These are phyloP conservation scores for Phrynocephalus versicolor DNA, from an alignment of 2,113 vertebrate species.

Conservation along the genomic window DNA sequence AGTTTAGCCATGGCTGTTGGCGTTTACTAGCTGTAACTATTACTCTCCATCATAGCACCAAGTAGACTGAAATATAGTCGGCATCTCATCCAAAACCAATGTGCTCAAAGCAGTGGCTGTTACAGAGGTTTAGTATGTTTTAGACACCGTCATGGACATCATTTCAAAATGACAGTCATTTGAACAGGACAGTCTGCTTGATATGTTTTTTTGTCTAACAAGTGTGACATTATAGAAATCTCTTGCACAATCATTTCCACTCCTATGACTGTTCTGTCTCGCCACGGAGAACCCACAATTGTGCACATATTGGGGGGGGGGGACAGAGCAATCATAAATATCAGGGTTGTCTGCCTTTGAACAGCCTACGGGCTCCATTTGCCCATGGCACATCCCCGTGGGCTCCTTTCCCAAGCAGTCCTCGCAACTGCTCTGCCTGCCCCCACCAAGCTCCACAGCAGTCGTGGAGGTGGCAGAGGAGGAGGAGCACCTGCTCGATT, in stretches of 20 bases:
- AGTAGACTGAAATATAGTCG: not conserved
- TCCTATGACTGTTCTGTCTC: not conserved
- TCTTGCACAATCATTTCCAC: not conserved
- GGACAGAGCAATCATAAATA: too few relatives aligned
- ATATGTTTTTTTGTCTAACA: not conserved
- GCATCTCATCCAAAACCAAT: not conserved
- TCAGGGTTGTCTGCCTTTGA: too few relatives aligned
- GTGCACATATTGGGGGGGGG: not conserved
- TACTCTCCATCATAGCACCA: slow-evolving; percentile 39
- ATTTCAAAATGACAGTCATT: not conserved
- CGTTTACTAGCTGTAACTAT: slow-evolving; percentile 49
- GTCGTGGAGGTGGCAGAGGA: too few relatives aligned
- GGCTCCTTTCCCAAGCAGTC: too few relatives aligned
- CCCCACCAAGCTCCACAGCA: too few relatives aligned
- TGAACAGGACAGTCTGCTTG: not conserved
- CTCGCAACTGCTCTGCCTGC: too few relatives aligned
- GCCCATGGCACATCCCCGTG: too few relatives aligned
- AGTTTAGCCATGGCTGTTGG: slow-evolving; percentile 71
- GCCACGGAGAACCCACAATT: not conserved
- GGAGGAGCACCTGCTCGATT: too few relatives aligned
- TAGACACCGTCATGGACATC: not conserved
- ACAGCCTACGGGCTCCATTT: too few relatives aligned
- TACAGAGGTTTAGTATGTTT: not conserved
- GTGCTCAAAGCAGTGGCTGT: not conserved
- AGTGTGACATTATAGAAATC: not conserved